These are phyloP conservation scores for Odontothrips loti DNA, from an alignment of 2,888 invertebrate genomes.

Conservation along the genomic window DNA sequence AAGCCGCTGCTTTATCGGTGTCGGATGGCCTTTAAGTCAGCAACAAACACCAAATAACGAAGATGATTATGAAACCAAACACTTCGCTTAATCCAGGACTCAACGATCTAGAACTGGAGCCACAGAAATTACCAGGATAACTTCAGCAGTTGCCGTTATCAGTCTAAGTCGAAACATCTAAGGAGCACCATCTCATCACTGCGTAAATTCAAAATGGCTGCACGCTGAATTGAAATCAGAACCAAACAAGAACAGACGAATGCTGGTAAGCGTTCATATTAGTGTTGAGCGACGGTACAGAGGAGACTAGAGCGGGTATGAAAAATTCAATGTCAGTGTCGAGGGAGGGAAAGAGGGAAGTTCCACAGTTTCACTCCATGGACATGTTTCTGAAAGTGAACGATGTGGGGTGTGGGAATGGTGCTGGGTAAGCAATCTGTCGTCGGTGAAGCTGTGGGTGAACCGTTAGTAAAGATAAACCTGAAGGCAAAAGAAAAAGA, in stretches of 20 bases:
- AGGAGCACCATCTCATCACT: neutral
- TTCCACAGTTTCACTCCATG: neutral
- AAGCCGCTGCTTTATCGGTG: neutral
- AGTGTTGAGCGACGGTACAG: too few relatives aligned
- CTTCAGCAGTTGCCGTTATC: neutral
- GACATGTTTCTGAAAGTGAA: neutral
- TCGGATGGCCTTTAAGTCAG: neutral
- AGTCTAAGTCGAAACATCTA: neutral
- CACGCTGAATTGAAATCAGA: neutral
- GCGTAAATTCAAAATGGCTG: neutral
- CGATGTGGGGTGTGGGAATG: too few relatives aligned
- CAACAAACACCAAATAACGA: neutral
- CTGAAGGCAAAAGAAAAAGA: too few relatives aligned
- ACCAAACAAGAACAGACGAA: neutral
- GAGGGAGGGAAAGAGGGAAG: neutral
- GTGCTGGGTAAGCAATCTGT: too few relatives aligned
- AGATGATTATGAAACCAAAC: neutral
- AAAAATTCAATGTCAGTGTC: neutral
- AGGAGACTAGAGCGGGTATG: neutral
- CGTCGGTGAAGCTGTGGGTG: too few relatives aligned
- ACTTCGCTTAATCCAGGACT: neutral
- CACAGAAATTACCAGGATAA: neutral
- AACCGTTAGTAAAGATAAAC: too few relatives aligned
- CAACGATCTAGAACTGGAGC: neutral
- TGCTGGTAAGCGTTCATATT: neutral